Evolutionary conservation across 2,888 invertebrate species (phyloP).

Genomic region (Geotrupes spiniger): DNA sequence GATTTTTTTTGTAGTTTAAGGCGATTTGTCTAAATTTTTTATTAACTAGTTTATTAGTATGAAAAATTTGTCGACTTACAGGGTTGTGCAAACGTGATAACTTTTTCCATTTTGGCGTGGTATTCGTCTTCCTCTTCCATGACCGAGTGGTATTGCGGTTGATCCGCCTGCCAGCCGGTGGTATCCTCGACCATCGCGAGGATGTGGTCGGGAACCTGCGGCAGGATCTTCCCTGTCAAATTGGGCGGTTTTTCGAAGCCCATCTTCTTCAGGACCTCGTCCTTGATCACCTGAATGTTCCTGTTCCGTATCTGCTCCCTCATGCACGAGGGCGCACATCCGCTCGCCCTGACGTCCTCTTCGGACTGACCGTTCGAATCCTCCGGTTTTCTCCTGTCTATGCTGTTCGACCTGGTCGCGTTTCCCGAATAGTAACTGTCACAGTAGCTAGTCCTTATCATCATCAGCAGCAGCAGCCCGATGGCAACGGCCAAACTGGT

Average conservation of each 20-base stretch:
- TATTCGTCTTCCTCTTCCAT: slow-evolving; percentile 64
- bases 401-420: slow-evolving; percentile 6
- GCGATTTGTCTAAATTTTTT: too few species aligned
- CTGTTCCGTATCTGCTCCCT: slow-evolving; percentile 58
- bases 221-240: slow-evolving; percentile 58
- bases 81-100: slow-evolving; percentile 64
- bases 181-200: slow-evolving; percentile 43
- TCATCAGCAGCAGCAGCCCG: slow-evolving; percentile 11
- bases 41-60: too few species aligned
- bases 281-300: slow-evolving; percentile 59
- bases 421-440: slow-evolving; percentile 6
- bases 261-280: slow-evolving; percentile 58
- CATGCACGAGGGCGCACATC: slow-evolving; percentile 56
- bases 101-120: slow-evolving; percentile 65
- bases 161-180: slow-evolving; percentile 47
- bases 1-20: too few species aligned
- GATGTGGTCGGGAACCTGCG: slow-evolving; percentile 54
- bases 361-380: slow-evolving; percentile 11
- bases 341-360: slow-evolving; percentile 32
- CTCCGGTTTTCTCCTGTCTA: slow-evolving; percentile 11
- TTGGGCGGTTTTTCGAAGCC: slow-evolving; percentile 57
- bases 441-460: slow-evolving; percentile 7
- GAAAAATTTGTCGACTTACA: slow-evolving; percentile 41
- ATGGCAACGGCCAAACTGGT: too few species aligned
- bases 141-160: slow-evolving; percentile 48